Percentiles rank a stretch among this genome's conserved stretches.
Evolutionary conservation across 2,113 vertebrate genomes (phyloP).

Genomic region (Bambusicola thoracicus): DNA sequence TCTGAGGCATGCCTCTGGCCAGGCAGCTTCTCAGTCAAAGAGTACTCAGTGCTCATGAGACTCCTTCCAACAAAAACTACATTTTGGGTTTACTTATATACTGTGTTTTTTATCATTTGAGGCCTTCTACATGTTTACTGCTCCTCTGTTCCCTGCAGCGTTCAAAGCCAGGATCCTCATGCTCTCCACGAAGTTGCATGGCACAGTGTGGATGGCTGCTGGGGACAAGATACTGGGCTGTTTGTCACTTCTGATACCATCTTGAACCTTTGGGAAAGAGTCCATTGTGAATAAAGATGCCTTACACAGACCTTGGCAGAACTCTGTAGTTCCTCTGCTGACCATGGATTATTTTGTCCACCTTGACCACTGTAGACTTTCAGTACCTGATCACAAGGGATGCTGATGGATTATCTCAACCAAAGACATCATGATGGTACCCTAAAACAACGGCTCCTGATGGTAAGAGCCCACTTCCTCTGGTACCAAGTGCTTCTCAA

Average conservation of each 20-base stretch:
- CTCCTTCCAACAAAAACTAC: neutral
- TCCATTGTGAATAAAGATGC: neutral
- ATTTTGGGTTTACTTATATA: neutral
- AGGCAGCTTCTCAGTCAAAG: neutral
- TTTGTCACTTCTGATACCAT: neutral
- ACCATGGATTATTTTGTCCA: neutral
- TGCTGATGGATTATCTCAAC: neutral
- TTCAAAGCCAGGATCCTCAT: neutral
- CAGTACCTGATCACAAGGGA: neutral
- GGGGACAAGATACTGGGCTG: neutral
- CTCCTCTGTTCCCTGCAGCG: neutral
- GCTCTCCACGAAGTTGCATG: fast-evolving
- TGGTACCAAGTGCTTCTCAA: neutral
- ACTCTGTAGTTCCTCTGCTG: neutral
- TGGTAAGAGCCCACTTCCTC: neutral
- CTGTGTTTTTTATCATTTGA: neutral
- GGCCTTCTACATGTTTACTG: neutral
- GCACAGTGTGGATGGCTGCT: fast-evolving
- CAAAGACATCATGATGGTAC: neutral
- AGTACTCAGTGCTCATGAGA: neutral
- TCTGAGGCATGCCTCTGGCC: neutral
- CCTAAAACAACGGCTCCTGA: neutral
- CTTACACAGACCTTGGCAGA: neutral
- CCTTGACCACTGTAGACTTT: neutral
- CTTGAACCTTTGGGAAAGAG: neutral